Evolutionary conservation across 92 coral and sea anemone species (phyloP).

Genomic region (Phenganax subtilis): DNA sequence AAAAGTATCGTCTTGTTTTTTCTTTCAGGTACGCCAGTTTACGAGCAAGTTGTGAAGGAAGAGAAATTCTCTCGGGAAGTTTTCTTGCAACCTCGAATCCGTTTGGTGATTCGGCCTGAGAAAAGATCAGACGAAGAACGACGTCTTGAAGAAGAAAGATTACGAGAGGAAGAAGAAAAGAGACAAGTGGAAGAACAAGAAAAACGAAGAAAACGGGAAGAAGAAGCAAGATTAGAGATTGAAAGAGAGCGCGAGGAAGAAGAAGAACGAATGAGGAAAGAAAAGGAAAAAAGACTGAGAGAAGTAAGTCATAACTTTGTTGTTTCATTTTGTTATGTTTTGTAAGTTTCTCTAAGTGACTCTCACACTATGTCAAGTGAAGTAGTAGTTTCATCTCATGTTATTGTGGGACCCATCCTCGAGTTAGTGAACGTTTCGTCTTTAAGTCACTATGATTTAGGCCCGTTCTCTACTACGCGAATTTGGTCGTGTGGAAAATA

Average conservation of each 20-base stretch:
- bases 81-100: conserved; percentile 24
- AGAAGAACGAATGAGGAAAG: conserved; percentile 37
- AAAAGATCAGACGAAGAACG: conserved; percentile 31
- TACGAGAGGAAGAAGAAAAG: conserved; percentile 26
- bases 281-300: conserved; percentile 29
- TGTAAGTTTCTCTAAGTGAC: no score
- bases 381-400: no score
- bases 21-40: conserved; percentile 20
- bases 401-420: no score
- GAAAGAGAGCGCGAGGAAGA: conserved; percentile 33
- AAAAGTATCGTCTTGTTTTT: not conserved
- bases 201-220: conserved; percentile 1
- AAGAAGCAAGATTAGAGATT: conserved; percentile 23
- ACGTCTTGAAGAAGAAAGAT: conserved; percentile 11
- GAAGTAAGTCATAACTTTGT: conserved; percentile 28
- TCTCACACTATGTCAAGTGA: no score
- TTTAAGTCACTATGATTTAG: no score
- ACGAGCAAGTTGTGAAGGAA: conserved; percentile 19
- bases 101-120: conserved; percentile 32
- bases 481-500: no score
- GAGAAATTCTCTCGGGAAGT: conserved; percentile 22
- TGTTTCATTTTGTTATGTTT: not conserved
- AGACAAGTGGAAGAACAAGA: conserved; percentile 16
- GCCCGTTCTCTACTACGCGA: no score
- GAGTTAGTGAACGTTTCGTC: no score